Evolutionary conservation across 2,888 invertebrate species (phyloP).

Genomic region (Ferdinandea cuprea): DNA sequence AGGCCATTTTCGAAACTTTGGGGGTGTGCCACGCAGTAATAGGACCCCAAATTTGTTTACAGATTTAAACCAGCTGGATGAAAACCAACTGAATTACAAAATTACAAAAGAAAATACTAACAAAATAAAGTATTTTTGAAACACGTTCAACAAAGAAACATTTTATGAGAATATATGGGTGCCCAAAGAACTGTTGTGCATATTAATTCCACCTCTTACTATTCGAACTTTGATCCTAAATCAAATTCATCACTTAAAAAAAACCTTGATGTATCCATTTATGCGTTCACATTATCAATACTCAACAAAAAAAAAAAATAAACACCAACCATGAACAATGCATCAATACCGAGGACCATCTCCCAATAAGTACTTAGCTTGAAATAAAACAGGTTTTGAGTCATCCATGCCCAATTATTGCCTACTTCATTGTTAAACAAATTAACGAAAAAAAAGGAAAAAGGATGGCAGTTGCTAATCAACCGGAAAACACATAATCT

Average conservation of each 20-base stretch:
- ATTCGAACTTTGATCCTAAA: no score
- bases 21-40: no score
- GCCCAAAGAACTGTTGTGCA: background rate
- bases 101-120: no score
- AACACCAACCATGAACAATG: constrained; percentile 16
- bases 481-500: constrained; percentile 18
- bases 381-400: constrained; percentile 63
- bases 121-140: no score
- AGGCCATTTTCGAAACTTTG: no score
- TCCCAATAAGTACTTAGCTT: constrained; percentile 24
- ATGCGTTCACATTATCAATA: constrained; percentile 20
- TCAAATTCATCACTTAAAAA: background rate
- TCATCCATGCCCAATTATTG: constrained; percentile 19
- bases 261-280: constrained; percentile 6
- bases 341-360: constrained; percentile 29
- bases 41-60: no score
- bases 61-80: no score
- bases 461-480: constrained; percentile 23
- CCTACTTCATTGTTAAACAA: constrained; percentile 45
- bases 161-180: no score
- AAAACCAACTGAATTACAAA: no score
- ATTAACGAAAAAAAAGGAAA: constrained; percentile 13
- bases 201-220: background rate
- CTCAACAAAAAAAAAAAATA: constrained; percentile 34
- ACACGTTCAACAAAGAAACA: no score